Percentiles rank a stretch among this genome's conserved stretches.
Evolutionary conservation across 1,140 invertebrate genomes (phyloP).

Genomic region (Apis laboriosa): DNA sequence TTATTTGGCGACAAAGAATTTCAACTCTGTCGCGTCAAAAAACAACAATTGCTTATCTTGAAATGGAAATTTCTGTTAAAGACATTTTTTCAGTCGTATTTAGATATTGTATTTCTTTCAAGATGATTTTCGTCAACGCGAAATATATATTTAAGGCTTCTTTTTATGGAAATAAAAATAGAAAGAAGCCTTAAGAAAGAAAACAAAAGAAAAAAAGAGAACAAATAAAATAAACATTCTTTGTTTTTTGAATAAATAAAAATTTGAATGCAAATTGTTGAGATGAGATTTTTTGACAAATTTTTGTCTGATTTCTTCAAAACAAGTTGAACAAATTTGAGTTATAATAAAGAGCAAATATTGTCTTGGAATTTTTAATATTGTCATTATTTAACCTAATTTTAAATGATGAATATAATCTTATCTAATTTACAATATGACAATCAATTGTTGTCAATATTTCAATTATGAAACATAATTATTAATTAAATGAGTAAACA

Average conservation of each 20-base stretch:
- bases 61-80: background rate
- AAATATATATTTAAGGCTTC: background rate
- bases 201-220: background rate
- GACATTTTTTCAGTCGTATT: background rate
- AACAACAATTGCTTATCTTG: background rate
- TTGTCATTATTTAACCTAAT: background rate
- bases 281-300: background rate
- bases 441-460: too few species aligned
- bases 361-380: too few species aligned
- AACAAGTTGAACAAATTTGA: background rate
- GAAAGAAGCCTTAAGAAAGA: background rate
- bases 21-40: too few species aligned
- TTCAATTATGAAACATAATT: too few species aligned
- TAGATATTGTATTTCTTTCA: background rate
- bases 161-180: background rate
- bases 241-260: background rate
- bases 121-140: background rate
- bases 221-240: background rate
- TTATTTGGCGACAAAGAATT: background rate
- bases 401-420: background rate
- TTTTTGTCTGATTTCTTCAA: background rate
- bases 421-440: background rate
- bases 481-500: too few species aligned
- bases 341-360: background rate
- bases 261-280: background rate